A percentile compares a stretch with the other conserved stretches of the same genome.
phyloP scores from a whole-genome alignment of 2,113 vertebrate genomes.

The Aldabrachelys gigantea region DNA sequence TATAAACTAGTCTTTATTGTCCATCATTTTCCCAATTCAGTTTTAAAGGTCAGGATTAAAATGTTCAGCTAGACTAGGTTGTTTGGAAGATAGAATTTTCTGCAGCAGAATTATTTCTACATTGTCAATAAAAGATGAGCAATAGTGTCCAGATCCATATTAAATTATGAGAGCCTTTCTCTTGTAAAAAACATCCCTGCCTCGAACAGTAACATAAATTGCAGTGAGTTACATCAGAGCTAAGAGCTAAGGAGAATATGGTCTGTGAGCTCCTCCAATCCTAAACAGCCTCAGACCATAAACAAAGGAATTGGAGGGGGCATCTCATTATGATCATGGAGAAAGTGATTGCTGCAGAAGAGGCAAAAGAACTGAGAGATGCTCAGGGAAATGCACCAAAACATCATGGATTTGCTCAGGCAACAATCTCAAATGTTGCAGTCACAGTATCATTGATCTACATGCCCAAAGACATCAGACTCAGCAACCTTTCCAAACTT shows the following conservation, averaged over 20 bases:
- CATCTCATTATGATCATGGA: too few species aligned
- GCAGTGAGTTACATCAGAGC: background rate
- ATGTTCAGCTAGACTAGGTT: background rate
- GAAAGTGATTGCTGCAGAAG: too few species aligned
- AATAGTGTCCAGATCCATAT: background rate
- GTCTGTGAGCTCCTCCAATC: too few species aligned
- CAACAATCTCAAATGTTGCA: too few species aligned
- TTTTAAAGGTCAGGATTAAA: conserved; percentile 4
- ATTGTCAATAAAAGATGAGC: background rate
- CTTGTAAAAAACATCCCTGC: background rate
- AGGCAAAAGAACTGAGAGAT: too few species aligned
- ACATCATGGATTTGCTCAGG: too few species aligned
- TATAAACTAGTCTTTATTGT: background rate
- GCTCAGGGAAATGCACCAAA: too few species aligned
- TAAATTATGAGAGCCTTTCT: background rate
- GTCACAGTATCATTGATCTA: too few species aligned
- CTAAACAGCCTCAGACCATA: too few species aligned
- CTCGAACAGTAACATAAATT: background rate
- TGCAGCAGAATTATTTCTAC: background rate
- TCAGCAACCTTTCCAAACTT: too few species aligned
- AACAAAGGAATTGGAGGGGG: too few species aligned
- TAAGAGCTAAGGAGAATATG: background rate
- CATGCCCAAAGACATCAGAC: too few species aligned
- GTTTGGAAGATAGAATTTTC: background rate
- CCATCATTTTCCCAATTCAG: background rate